Percentiles rank a stretch among this genome's conserved stretches.
Evolutionary conservation across 2,888 invertebrate species (phyloP).

Genomic region (Volucella inflata): DNA sequence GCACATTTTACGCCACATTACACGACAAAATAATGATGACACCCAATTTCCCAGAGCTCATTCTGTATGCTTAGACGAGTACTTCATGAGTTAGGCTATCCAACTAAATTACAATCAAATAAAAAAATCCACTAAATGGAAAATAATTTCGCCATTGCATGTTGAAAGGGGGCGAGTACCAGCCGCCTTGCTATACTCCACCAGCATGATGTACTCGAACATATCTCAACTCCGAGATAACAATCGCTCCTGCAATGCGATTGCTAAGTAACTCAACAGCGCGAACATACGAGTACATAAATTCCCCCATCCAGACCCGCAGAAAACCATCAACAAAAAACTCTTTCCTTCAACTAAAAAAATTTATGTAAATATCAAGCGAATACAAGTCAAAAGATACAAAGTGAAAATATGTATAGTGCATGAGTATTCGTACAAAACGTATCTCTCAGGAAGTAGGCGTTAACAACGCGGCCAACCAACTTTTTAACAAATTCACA

Average conservation of each 20-base stretch:
- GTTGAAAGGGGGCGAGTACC: constrained; percentile 63
- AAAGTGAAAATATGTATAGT: constrained; percentile 16
- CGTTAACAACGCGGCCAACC: constrained; percentile 60
- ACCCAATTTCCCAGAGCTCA: neutral
- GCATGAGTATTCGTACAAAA: constrained; percentile 2
- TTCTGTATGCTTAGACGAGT: neutral
- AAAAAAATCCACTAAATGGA: constrained; percentile 42
- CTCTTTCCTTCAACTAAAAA: constrained; percentile 57
- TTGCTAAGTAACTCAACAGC: constrained; percentile 57
- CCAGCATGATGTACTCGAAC: constrained; percentile 22
- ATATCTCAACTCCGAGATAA: constrained; percentile 35
- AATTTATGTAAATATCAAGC: constrained; percentile 67
- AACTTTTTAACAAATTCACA: constrained; percentile 50
- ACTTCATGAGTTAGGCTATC: no score
- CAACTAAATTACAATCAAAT: constrained; percentile 23
- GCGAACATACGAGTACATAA: constrained; percentile 36
- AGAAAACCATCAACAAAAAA: constrained; percentile 1
- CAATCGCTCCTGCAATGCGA: constrained; percentile 50
- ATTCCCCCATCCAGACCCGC: constrained; percentile 15
- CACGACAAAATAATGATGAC: no score
- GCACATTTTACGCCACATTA: no score
- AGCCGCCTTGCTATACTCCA: constrained; percentile 21
- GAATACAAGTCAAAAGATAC: constrained; percentile 8
- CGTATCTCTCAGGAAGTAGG: constrained; percentile 62
- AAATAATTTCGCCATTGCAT: constrained; percentile 72